Evolutionary conservation across 1,140 invertebrate genomes (phyloP).

Genomic region (Harpegnathos saltator): DNA sequence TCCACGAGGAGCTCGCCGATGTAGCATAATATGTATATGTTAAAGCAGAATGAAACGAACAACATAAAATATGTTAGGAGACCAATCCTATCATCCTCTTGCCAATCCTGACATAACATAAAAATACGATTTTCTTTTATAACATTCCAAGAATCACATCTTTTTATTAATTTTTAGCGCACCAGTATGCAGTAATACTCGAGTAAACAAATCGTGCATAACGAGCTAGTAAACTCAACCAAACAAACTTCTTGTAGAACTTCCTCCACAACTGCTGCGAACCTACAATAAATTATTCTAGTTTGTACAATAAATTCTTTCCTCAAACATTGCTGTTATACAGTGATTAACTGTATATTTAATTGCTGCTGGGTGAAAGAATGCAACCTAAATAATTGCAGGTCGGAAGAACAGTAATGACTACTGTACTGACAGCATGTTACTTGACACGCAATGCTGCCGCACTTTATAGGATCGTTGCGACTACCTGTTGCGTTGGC

Average conservation of each 20-base stretch:
- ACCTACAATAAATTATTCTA: slow-evolving; percentile 62
- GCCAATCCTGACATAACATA: slow-evolving; percentile 69
- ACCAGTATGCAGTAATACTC: slow-evolving; percentile 78
- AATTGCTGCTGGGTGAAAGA: not conserved
- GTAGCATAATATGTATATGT: slow-evolving; percentile 77
- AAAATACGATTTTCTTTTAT: slow-evolving; percentile 22
- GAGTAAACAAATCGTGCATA: slow-evolving; percentile 75
- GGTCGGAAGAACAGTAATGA: too few species aligned
- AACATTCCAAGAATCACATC: not conserved
- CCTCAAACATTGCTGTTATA: not conserved
- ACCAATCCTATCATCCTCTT: slow-evolving; percentile 63
- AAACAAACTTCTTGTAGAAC: slow-evolving; percentile 73
- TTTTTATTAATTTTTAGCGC: slow-evolving; percentile 27
- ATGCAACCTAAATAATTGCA: not conserved
- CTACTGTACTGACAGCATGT: not conserved
- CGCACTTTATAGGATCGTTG: not conserved
- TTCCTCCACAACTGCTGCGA: slow-evolving; percentile 64
- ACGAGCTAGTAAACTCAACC: slow-evolving; percentile 73
- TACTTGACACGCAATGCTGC: not conserved
- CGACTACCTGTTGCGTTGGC: slow-evolving; percentile 19
- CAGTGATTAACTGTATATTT: not conserved
- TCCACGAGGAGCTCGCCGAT: slow-evolving; percentile 74
- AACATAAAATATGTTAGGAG: slow-evolving; percentile 67
- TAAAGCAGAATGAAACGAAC: slow-evolving; percentile 72
- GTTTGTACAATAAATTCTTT: slow-evolving; percentile 19